Evolutionary conservation across 2,797 vertebrate species (phyloP).

Genomic region (Sebastes diaconus): DNA sequence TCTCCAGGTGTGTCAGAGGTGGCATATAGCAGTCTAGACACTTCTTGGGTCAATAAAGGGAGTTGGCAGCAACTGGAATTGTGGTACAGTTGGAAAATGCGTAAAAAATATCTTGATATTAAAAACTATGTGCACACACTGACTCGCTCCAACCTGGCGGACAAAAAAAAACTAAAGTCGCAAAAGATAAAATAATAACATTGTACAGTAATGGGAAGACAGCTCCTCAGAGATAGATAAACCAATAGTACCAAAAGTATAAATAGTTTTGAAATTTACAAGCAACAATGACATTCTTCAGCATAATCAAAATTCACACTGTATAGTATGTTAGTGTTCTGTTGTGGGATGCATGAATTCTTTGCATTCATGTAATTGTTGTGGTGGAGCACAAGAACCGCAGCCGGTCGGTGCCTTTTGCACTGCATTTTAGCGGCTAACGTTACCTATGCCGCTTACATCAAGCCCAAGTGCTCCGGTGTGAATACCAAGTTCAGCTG

Average conservation of each 20-base stretch:
- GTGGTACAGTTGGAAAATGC: too few species aligned
- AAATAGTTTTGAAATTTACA: too few species aligned
- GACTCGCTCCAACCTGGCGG: neutral
- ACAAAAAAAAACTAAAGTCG: neutral
- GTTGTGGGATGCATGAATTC: neutral
- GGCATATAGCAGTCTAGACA: neutral
- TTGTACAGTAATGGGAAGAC: neutral
- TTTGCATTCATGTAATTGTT: neutral
- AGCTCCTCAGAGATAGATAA: neutral
- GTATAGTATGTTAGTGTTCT: neutral
- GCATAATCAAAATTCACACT: neutral
- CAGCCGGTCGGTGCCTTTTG: neutral
- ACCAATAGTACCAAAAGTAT: neutral
- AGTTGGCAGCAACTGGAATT: neutral
- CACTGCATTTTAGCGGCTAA: neutral
- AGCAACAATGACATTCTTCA: too few species aligned
- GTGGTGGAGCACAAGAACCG: neutral
- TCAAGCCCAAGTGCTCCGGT: neutral
- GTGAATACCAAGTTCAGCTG: conserved; percentile 8
- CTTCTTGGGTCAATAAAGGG: neutral
- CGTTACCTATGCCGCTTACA: neutral
- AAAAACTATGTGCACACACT: too few species aligned
- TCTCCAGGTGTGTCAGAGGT: neutral
- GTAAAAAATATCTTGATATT: neutral
- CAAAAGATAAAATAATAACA: neutral